Percentiles rank a stretch among this genome's conserved stretches.
These are phyloP conservation scores for Sclerurus mexicanus DNA, from an alignment of 2,113 vertebrate species.

Conservation along the genomic window DNA sequence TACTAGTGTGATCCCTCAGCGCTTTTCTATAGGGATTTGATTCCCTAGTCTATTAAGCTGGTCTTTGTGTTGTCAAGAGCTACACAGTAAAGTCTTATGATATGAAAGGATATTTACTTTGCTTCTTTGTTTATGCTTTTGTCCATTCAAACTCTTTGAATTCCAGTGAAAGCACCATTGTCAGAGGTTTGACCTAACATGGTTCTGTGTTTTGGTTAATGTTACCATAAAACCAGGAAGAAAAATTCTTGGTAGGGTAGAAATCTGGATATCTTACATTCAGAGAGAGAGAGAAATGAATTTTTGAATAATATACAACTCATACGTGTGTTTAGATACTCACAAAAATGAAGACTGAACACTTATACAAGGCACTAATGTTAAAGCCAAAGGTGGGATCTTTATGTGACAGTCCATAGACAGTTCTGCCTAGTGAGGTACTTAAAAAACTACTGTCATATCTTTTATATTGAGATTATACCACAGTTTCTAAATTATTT, in stretches of 20 bases:
- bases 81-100: not conserved
- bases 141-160: slow-evolving; percentile 27
- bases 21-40: slow-evolving; percentile 33
- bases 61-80: slow-evolving; percentile 10
- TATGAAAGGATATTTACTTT: slow-evolving; percentile 30
- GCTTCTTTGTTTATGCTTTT: not conserved
- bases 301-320: not conserved
- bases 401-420: not conserved
- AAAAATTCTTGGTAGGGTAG: not conserved
- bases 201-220: not conserved
- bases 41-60: not conserved
- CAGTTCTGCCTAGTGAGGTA: not conserved
- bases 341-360: not conserved
- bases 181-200: slow-evolving; percentile 25
- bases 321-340: not conserved
- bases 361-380: not conserved
- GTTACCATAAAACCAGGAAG: not conserved
- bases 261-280: not conserved
- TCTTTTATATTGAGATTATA: not conserved
- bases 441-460: not conserved
- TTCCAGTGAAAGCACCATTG: slow-evolving; percentile 42
- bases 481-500: not conserved
- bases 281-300: not conserved
- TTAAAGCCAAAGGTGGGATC: not conserved
- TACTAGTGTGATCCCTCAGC: not conserved